Base-by-base conservation (phyloP, 2,113 vertebrate genomes). In the Dunckerocampus dactyliophorus region DNA sequence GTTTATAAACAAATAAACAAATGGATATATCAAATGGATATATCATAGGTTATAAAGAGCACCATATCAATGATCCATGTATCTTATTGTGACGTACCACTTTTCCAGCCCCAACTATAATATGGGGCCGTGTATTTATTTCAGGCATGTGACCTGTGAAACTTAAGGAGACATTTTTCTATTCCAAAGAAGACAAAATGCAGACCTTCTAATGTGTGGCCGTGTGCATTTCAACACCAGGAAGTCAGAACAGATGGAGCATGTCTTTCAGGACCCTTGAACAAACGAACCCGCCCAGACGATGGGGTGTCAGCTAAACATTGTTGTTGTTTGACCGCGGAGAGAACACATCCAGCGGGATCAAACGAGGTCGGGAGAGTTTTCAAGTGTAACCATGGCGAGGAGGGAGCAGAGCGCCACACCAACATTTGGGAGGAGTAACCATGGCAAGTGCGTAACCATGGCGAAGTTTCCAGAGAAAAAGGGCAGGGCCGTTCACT, bases 181-280 rank as follows among this genome's bases (percentile, higher is more conserved):
- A 34, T 8, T 24, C 21, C 21, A 51, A 51, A 51, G 21, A 14
- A 15, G 7, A 51, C 6, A 24, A 49, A 51, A 49, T 1, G 48
- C 48, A 49, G 14, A 14, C 8, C 12, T 31, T 28, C 7, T 52
- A 24, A 52, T 28, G 16, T 28, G 50, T 11, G 7, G 14, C 50
- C 4, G 50, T 50, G 13, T 52, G 50, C 39, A 42, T 52, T 52
- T 52, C 50, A 17, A 31, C 50, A 28, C 15, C 16, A 52, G 50
- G 50, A 31, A 52, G 24, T 71, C 22, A 66, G 43, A 59, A 63
- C 66, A 42, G 22, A 52, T 52, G 50, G 24, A 52, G 16, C 50
- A 31, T 13, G 50, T 31, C 24, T 31, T 52, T 52, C 50, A 16
- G 52, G 52, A 34, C 16, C 17, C 9, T 54, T 16, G 39, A 42